Percentiles rank a stretch among this genome's conserved stretches.
phyloP scores from a whole-genome alignment of 2,888 invertebrate genomes.

The Himalopsyche japonica region DNA sequence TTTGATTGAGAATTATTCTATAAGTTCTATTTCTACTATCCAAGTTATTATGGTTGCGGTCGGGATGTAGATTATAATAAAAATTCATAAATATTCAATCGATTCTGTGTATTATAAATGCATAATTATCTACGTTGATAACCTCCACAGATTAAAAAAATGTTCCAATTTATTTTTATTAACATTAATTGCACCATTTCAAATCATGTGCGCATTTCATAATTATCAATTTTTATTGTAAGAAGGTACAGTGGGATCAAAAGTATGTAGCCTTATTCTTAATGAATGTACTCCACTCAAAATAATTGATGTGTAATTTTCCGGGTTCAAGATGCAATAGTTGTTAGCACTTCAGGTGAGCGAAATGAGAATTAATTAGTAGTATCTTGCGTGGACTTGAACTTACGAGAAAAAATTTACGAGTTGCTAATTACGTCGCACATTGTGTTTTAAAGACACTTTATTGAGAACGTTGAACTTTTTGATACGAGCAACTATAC shows the following conservation, averaged over 20 bases:
- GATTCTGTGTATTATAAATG: too few relatives aligned
- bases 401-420: not conserved
- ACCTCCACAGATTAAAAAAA: too few relatives aligned
- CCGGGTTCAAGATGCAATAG: not conserved
- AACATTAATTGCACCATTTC: not conserved
- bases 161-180: not conserved
- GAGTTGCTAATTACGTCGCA: not conserved
- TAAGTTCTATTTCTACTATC: too few relatives aligned
- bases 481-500: not conserved
- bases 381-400: not conserved
- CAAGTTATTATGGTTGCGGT: too few relatives aligned
- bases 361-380: not conserved
- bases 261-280: not conserved
- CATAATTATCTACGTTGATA: too few relatives aligned
- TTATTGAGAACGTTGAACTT: not conserved
- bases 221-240: not conserved
- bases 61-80: too few relatives aligned
- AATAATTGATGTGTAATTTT: not conserved
- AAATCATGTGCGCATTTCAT: not conserved
- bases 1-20: too few relatives aligned
- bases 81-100: too few relatives aligned
- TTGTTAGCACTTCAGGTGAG: not conserved
- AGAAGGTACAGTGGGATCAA: not conserved
- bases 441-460: not conserved
- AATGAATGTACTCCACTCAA: not conserved